Conservation (phyloP, 2,888 invertebrate species). For the Drosophila putrida region DNA sequence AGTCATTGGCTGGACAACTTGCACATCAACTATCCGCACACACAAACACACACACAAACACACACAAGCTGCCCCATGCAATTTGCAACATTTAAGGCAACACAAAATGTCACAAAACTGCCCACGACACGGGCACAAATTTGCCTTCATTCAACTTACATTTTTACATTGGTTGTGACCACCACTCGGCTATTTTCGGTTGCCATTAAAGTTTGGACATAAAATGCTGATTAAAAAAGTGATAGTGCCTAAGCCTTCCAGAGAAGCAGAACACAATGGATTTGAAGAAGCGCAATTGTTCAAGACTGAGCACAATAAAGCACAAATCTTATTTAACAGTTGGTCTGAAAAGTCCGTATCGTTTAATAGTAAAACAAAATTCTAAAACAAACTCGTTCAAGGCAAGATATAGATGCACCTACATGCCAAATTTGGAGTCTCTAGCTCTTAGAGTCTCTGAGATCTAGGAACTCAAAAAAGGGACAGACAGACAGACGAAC, state of each 20-base stretch:
- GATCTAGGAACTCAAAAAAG: too few species aligned
- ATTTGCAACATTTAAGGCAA: constrained; percentile 34
- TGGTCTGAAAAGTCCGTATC: too few species aligned
- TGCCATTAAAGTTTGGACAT: background rate
- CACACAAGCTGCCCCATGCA: constrained; percentile 7
- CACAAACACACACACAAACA: background rate
- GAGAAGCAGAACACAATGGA: background rate
- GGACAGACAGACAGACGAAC: too few species aligned
- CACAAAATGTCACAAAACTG: constrained; percentile 24
- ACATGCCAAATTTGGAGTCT: too few species aligned
- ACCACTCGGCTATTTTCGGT: background rate
- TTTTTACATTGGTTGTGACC: background rate
- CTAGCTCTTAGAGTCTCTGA: too few species aligned
- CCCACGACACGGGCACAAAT: constrained; percentile 25
- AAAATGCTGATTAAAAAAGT: background rate
- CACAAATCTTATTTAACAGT: too few species aligned
- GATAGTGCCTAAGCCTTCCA: background rate
- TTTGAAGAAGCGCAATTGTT: background rate
- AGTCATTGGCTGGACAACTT: constrained; percentile 58
- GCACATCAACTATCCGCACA: background rate
- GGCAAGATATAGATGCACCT: too few species aligned
- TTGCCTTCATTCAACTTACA: constrained; percentile 30
- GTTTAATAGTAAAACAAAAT: too few species aligned
- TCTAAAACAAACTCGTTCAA: too few species aligned
- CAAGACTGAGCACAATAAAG: background rate